Conservation (phyloP, 2,113 vertebrate genomes). For the Crypturellus undulatus region DNA sequence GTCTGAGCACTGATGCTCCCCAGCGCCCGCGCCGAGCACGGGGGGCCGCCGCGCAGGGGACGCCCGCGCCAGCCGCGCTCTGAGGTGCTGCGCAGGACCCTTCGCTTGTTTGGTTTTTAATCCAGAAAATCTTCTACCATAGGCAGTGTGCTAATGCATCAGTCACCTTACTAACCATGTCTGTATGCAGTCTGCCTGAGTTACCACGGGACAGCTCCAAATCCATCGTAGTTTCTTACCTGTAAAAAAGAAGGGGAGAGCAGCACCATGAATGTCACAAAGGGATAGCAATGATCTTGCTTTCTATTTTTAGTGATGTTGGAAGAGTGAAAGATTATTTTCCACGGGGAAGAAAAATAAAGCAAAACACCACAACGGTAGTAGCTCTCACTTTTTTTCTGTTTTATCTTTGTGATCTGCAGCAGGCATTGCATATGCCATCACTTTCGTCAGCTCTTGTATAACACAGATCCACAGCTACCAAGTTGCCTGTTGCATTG, state of each 20-base stretch:
- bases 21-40: too few species aligned
- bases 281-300: background rate
- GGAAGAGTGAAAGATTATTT: slow-evolving; percentile 22
- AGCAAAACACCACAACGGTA: background rate
- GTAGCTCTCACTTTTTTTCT: background rate
- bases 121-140: background rate
- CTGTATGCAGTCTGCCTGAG: background rate
- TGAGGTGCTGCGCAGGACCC: background rate
- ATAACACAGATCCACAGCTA: slow-evolving; percentile 11
- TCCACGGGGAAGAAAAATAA: background rate
- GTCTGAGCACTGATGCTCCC: too few species aligned
- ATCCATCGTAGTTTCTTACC: background rate
- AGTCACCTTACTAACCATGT: background rate
- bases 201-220: background rate
- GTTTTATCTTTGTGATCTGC: slow-evolving; percentile 19
- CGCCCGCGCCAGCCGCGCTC: background rate
- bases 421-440: background rate
- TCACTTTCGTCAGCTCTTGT: slow-evolving; percentile 23
- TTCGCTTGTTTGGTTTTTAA: background rate
- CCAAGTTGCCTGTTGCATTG: background rate
- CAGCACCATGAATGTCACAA: background rate
- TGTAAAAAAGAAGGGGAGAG: background rate
- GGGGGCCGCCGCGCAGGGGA: too few species aligned
- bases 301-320: background rate
- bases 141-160: background rate